Base-by-base conservation (phyloP, 2,113 vertebrate species). In the Motacilla alba region DNA sequence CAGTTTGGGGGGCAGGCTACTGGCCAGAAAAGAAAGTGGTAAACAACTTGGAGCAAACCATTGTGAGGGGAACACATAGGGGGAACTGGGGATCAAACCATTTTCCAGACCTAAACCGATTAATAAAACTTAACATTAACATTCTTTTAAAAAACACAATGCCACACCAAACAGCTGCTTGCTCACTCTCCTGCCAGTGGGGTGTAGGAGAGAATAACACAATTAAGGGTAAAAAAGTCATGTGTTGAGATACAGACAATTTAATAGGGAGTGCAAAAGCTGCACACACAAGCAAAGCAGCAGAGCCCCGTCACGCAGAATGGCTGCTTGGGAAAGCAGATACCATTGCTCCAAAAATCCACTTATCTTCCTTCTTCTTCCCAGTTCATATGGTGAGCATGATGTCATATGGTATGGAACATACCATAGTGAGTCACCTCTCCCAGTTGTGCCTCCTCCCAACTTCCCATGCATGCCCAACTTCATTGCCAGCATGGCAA, bases 401-500 rank as follows among this genome's bases (percentile, higher is more conserved):
- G 15, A 60, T 53, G 30, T 18, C 13, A 18, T 35, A n/a, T 46
- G 9, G 4, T n/a, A 5, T 68, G 46, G 13, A 46, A 52, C 10
- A 46, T 21, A 5, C 15, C 2, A 37, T 43, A 53, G 37, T 19
- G 44, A 58, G 27, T 33, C 23, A 21, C 7, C 3, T 53, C 11
- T 68, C 55, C 16, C 30, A 46, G 24, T 3, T 75, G 33, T 59
- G 37, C 53, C 15, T 68, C 46, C 19, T 68, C 26, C 21, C 55
- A 47, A 1, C 24, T 10, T 47, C 21, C 39, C 26, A 31, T 5
- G 11, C 7, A 53, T 1, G 7, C 6, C 24, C n/a, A 53, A 10
- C 4, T 50, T 30, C 6, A 20, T 13, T 1, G 1, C 24, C 24
- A 47, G 30, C 0, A 0, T 26, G n/a, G 46, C 20, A 53, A 3